Base-by-base conservation (phyloP, 2,113 vertebrate genomes). In the Phodopus roborovskii region DNA sequence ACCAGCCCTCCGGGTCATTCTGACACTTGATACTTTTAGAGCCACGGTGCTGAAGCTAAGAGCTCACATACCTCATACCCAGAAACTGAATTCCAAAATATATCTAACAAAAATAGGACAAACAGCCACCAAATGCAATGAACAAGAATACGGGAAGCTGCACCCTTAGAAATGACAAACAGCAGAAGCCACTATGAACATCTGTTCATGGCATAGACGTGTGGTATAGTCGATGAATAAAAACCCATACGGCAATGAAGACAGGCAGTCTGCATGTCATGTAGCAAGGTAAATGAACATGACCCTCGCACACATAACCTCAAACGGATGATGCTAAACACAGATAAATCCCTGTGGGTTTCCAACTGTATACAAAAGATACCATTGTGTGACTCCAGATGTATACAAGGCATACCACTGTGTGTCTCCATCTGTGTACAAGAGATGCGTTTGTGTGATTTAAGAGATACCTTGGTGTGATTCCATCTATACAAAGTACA, bases 321-420 rank as follows among this genome's bases (percentile, higher is more conserved):
- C 6, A 68, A 91, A 62, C n/a, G 56, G 48, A 74, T n/a, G 7
- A 71, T 68, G 75, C 62, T 74, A 89, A 60, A 74, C 6, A 12
- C 56, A 26, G 39, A 75, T n/a, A 26, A 62, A 17, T 0, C 0
- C 42, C 9, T 48, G 13, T 10, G 1, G n/a, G 8, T 1, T n/a
- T 33, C 66, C 66, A 68, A 4, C 66, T 70, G 33, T 7, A 70
- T n/a, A 70, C 16, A 70, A 70, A 5, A 70, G 2, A 17, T 70
- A 13, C 66, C 66, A 7, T 15, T 17, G 5, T n/a, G 33, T 70
- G 16, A 17, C 36, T 5, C 64, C 26, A 66, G 4, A 26, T 66
- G 28, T 30, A 66, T 13, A 66, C 28, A 30, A 66, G n/a, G n/a
- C n/a, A n/a, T n/a, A n/a, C n/a, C n/a, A n/a, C n/a, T n/a, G n/a